phyloP scores from a whole-genome alignment of 2,797 vertebrate species.

The Sebastolobus alascanus region DNA sequence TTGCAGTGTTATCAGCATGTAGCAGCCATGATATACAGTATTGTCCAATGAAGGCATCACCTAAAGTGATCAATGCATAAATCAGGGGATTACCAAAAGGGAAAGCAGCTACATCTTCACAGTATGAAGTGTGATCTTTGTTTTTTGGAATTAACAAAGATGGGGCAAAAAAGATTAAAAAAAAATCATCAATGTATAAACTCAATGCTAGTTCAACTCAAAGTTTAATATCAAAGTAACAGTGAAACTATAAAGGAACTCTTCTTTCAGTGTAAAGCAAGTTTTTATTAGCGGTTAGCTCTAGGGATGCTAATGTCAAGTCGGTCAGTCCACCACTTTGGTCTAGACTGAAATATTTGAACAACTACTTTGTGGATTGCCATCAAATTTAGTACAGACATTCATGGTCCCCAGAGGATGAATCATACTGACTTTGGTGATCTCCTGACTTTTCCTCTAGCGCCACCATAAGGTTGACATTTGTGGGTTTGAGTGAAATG shows the following conservation, averaged over 20 bases:
- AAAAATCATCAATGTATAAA: background rate
- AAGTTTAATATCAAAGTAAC: background rate
- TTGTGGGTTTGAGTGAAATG: background rate
- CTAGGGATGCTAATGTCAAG: too few relatives aligned
- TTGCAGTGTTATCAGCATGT: background rate
- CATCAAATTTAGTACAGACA: background rate
- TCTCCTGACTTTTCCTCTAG: background rate
- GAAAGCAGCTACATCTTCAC: background rate
- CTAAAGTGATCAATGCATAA: background rate
- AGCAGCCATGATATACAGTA: background rate
- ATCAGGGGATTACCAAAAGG: background rate
- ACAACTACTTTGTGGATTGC: rapidly evolving
- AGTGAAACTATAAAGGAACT: background rate
- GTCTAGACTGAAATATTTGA: background rate
- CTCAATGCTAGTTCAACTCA: background rate
- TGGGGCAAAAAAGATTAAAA: background rate
- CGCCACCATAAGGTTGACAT: background rate
- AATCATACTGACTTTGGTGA: background rate
- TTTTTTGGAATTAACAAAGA: background rate
- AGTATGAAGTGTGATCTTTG: background rate
- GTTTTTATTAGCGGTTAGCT: background rate
- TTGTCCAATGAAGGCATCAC: background rate
- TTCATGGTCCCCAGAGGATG: background rate
- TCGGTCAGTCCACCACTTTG: background rate
- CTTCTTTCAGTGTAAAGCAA: background rate